phyloP scores from a whole-genome alignment of 2,797 vertebrate species.

The Jordanella pulchra region DNA sequence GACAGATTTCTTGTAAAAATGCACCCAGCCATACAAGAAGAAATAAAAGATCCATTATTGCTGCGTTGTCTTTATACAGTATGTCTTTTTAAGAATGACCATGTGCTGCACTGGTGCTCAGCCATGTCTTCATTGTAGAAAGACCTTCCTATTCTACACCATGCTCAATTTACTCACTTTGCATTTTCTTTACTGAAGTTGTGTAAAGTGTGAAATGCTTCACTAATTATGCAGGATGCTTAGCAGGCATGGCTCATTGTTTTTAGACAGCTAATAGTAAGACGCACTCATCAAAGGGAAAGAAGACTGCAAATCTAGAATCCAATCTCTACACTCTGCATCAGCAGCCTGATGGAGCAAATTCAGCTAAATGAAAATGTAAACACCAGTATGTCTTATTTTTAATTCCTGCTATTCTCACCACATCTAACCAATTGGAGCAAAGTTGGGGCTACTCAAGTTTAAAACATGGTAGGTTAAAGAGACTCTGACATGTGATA shows the following conservation, averaged over 20 bases:
- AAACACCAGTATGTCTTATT: conserved; percentile 55
- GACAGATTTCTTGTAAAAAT: conserved; percentile 14
- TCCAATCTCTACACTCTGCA: background rate
- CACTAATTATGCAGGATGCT: conserved; percentile 80
- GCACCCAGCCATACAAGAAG: conserved; percentile 8
- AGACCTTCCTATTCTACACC: conserved; percentile 25
- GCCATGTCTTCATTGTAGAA: conserved; percentile 37
- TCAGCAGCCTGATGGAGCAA: conserved; percentile 54
- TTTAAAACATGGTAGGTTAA: conserved; percentile 42
- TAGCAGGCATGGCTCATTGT: conserved; percentile 75
- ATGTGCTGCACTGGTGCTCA: conserved; percentile 44
- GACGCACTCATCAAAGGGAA: conserved; percentile 69
- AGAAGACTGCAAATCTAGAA: conserved; percentile 62
- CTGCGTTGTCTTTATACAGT: conserved; percentile 38
- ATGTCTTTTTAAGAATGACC: conserved; percentile 48
- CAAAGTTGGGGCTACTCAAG: conserved; percentile 17
- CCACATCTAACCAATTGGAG: conserved; percentile 55
- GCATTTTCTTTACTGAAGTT: conserved; percentile 76
- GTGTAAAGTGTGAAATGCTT: conserved; percentile 77
- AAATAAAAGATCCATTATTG: conserved; percentile 29
- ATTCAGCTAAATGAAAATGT: conserved; percentile 62
- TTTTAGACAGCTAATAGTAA: conserved; percentile 75
- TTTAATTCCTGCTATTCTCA: conserved; percentile 56
- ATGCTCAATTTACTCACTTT: conserved; percentile 73
- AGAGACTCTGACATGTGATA: conserved; percentile 63